Evolutionary conservation across 2,888 invertebrate genomes (phyloP).

Genomic region (Eupithecia dodoneata): DNA sequence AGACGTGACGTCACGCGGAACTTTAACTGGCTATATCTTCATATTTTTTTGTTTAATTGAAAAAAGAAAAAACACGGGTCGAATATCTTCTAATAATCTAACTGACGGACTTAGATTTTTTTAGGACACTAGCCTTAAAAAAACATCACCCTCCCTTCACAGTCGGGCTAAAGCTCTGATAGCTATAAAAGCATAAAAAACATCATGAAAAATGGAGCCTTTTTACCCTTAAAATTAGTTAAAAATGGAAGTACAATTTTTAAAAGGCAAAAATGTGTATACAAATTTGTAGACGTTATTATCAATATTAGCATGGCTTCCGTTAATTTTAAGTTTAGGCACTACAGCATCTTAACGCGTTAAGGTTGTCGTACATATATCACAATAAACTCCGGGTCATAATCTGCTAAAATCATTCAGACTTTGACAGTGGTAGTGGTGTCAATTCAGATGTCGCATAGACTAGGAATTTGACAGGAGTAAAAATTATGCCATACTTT

Average conservation of each 20-base stretch:
- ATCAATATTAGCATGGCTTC: background rate
- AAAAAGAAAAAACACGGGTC: too few relatives aligned
- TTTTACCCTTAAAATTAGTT: constrained; percentile 1
- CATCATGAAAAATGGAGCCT: background rate
- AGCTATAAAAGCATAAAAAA: background rate
- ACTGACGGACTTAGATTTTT: too few relatives aligned
- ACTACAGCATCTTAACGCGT: background rate
- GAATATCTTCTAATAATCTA: too few relatives aligned
- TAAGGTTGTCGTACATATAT: background rate
- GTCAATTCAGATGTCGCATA: background rate
- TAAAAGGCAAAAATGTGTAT: constrained; percentile 4
- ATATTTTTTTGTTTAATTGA: too few relatives aligned
- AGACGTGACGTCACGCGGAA: too few relatives aligned
- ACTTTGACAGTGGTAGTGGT: background rate
- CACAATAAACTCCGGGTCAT: background rate
- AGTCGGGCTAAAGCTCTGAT: background rate
- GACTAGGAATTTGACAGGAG: background rate
- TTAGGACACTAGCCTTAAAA: too few relatives aligned
- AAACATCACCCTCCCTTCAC: background rate
- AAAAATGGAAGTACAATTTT: constrained; percentile 6
- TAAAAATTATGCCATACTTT: background rate
- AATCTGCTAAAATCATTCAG: background rate
- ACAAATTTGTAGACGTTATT: background rate
- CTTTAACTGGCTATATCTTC: too few relatives aligned
- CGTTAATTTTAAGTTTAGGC: background rate